A percentile compares a stretch with the other conserved stretches of the same genome.
These are phyloP conservation scores for Drosophila stalkeri DNA, from an alignment of 2,888 invertebrate genomes.

Conservation along the genomic window DNA sequence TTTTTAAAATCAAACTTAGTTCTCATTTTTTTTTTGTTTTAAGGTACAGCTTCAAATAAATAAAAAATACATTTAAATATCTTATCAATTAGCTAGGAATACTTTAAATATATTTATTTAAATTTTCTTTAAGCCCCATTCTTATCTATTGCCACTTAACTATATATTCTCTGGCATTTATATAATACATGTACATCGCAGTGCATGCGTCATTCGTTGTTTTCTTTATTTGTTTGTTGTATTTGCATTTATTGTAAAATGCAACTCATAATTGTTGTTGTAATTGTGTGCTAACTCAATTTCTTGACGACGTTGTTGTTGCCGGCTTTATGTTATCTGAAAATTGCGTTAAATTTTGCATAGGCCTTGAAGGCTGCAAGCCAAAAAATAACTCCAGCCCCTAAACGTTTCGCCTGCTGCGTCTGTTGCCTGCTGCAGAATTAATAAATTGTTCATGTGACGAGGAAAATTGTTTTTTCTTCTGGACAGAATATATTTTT, in stretches of 20 bases:
- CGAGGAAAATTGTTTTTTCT: constrained; percentile 50
- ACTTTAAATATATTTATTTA: too few relatives aligned
- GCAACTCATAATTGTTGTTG: constrained; percentile 73
- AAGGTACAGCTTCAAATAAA: too few relatives aligned
- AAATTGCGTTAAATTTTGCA: constrained; percentile 77
- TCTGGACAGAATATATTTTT: constrained; percentile 8
- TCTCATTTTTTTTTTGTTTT: too few relatives aligned
- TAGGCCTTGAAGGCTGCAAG: constrained; percentile 46
- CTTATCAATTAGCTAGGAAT: too few relatives aligned
- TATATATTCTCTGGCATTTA: too few relatives aligned
- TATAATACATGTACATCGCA: not conserved
- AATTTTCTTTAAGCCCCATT: too few relatives aligned
- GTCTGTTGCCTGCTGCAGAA: constrained; percentile 46
- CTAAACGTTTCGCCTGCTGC: not conserved
- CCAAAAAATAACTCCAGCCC: not conserved
- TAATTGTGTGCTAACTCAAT: constrained; percentile 77
- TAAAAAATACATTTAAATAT: too few relatives aligned
- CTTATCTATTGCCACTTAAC: too few relatives aligned
- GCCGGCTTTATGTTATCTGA: constrained; percentile 58
- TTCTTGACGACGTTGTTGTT: constrained; percentile 53
- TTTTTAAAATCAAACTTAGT: too few relatives aligned
- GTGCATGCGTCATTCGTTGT: constrained; percentile 23
- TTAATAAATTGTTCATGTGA: constrained; percentile 65
- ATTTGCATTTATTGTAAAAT: constrained; percentile 67
- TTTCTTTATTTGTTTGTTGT: not conserved